Conservation (phyloP, 2,888 invertebrate genomes). For the Panzeria rudis region DNA sequence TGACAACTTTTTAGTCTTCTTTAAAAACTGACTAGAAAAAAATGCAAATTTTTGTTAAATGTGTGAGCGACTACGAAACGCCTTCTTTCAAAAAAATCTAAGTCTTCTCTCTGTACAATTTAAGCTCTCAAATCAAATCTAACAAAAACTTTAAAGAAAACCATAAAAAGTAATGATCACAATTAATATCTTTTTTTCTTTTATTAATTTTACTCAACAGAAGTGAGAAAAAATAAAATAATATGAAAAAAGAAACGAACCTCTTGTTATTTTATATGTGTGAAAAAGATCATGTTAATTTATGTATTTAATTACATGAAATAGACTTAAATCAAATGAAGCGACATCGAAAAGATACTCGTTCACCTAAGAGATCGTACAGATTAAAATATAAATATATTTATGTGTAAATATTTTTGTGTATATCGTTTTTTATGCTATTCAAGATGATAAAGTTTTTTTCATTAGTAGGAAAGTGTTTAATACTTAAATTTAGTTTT, state of each 20-base stretch:
- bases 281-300: conserved; percentile 53
- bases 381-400: neutral
- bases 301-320: conserved; percentile 47
- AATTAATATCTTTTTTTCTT: neutral
- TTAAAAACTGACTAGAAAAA: neutral
- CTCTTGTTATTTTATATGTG: conserved; percentile 51
- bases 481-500: too few species aligned
- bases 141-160: conserved; percentile 2
- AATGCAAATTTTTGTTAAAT: neutral
- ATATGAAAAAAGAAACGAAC: neutral
- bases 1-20: neutral
- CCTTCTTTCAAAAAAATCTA: neutral
- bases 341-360: conserved; percentile 29
- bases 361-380: neutral
- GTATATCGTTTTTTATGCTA: neutral
- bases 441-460: neutral
- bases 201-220: neutral
- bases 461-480: neutral
- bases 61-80: neutral
- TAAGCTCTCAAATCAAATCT: neutral
- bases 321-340: conserved; percentile 43
- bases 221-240: neutral
- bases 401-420: too few species aligned
- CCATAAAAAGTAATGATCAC: conserved; percentile 26
- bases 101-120: neutral